Percentiles rank a stretch among this genome's conserved stretches.
phyloP scores from a whole-genome alignment of 37 sponge, comb jelly and placozoan species.

The Agelas oroides region DNA sequence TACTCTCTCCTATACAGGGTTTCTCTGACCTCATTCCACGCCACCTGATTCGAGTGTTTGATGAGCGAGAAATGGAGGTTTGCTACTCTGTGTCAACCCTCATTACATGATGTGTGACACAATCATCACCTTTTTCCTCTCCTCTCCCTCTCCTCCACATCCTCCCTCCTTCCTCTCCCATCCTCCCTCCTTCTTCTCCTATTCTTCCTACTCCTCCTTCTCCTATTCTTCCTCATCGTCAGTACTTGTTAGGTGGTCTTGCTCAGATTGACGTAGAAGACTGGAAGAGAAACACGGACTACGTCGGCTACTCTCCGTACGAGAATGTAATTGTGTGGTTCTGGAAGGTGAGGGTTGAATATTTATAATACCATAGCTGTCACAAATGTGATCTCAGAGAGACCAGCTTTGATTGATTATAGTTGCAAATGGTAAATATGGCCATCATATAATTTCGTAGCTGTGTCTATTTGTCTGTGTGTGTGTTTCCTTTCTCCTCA shows the following conservation, averaged over 20 bases:
- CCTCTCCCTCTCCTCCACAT: not conserved
- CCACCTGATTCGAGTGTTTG: constrained; percentile 81
- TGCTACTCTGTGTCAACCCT: too few species aligned
- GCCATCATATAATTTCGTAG: too few species aligned
- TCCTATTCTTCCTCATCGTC: not conserved
- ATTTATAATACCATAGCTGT: not conserved
- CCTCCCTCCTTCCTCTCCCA: not conserved
- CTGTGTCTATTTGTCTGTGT: too few species aligned
- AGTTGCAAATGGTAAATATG: too few species aligned
- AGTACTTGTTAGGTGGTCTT: constrained; percentile 96
- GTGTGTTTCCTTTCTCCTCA: not conserved
- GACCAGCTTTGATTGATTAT: too few species aligned
- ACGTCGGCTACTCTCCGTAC: constrained; percentile 57
- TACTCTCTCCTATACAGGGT: constrained; percentile 56
- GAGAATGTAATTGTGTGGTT: constrained; percentile 91
- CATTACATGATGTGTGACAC: too few species aligned
- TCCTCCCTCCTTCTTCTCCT: too few species aligned
- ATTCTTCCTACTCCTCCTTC: not conserved
- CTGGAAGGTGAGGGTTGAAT: constrained; percentile 86
- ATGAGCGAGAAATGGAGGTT: constrained; percentile 94
- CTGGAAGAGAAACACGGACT: constrained; percentile 95
- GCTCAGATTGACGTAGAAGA: constrained; percentile 96
- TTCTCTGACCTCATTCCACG: constrained; percentile 90
- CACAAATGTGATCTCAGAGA: too few species aligned
- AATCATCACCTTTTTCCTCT: not conserved